Percentiles rank a stretch among this genome's conserved stretches.
phyloP scores from a whole-genome alignment of 1,140 invertebrate genomes.

The Cepaea nemoralis region DNA sequence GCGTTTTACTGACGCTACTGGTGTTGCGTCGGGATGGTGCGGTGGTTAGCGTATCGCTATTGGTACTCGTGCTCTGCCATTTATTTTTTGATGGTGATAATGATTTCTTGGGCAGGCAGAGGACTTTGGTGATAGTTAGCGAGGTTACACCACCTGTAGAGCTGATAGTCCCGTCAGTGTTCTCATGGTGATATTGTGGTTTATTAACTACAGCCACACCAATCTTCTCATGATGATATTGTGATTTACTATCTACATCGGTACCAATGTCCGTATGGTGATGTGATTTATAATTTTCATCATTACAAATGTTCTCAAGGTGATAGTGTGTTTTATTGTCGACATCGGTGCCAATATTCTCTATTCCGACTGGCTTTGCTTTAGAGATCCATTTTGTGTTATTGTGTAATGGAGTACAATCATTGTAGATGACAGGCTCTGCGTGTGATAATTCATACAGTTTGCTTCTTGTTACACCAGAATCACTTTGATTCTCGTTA shows the following conservation, averaged over 20 bases:
- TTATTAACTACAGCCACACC: neutral
- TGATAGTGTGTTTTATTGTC: too few species aligned
- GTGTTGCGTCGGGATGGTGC: conserved; percentile 18
- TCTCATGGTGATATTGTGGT: neutral
- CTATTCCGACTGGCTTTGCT: too few species aligned
- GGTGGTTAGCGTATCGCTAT: neutral
- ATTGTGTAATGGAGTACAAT: too few species aligned
- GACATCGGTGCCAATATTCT: too few species aligned
- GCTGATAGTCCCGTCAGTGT: neutral
- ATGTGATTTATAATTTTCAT: too few species aligned
- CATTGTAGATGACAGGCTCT: too few species aligned
- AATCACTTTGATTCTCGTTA: neutral
- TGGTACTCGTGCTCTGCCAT: neutral
- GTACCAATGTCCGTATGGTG: too few species aligned
- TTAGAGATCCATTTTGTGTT: too few species aligned
- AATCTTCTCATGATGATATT: neutral
- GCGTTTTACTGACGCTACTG: conserved; percentile 58
- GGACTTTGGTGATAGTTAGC: neutral
- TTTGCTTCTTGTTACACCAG: neutral
- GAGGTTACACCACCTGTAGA: neutral
- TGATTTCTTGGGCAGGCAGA: neutral
- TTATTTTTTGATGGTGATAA: neutral
- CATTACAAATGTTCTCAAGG: too few species aligned
- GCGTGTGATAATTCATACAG: neutral
- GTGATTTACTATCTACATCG: too few species aligned